Base-by-base conservation (phyloP, 2,113 vertebrate species). In the Galbula dea region DNA sequence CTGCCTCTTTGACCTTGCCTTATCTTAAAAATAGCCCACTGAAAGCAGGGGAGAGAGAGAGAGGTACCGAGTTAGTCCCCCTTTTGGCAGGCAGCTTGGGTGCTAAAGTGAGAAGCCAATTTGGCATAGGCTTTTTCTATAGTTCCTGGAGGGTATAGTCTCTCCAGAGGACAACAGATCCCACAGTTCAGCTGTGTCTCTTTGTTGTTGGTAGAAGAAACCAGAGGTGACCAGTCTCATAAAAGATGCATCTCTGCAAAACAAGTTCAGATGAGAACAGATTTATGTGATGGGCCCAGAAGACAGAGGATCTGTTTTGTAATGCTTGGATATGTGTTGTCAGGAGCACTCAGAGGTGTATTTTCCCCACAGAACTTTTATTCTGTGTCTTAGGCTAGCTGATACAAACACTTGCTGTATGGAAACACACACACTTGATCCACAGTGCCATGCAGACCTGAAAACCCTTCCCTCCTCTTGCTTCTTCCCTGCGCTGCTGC, bases 281-380 rank as follows among this genome's bases (percentile, higher is more conserved):
- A 10, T 49, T 16, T 46, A 9, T 24, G 57, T 15, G 22, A 46
- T 23, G 22, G 24, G 51, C 83, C 29, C 20, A 45, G 6, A 7
- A 8, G 15, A 59, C 30, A 48, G 37, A 58, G 12, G 14, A 78
- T 15, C 12, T 82, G 30, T 46, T 52, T 81, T 55, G n/a, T 2
- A 2, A 3, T 51, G 9, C 30, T 51, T 72, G 39, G 27, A 22
- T 32, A 24, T 0, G 0, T 0, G 0, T 27, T 62, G n/a, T 32
- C 3, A 71, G 36, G 39, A 74, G 36, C 32, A 29, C 29, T 55
- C 18, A 36, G 45, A 21, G 8, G 17, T 21, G 46, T 51, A 4
- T 51, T 89, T 86, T 73, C 48, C 29, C 37, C 27, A 24, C 4
- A 51, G 7, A 45, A 9, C 10, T 5, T 62, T 83, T 54, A 11